Evolutionary conservation across 1,140 invertebrate genomes (phyloP).

Genomic region (Epicauta chinensis): DNA sequence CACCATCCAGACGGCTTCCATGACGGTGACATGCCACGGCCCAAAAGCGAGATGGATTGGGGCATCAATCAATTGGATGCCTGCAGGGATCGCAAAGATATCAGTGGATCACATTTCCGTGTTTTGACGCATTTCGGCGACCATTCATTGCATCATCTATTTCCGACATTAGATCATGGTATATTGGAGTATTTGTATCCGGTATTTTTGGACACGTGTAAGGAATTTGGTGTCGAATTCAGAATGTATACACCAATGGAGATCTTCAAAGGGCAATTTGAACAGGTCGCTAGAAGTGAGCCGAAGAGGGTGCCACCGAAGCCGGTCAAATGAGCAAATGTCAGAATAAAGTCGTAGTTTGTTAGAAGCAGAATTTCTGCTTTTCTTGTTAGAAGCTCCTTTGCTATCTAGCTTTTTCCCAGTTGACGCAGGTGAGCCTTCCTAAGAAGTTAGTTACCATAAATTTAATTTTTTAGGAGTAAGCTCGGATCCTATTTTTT

Average conservation of each 20-base stretch:
- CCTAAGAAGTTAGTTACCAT: no score
- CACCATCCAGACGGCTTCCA: constrained; percentile 80
- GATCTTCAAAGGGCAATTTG: constrained; percentile 60
- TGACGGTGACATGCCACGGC: constrained; percentile 66
- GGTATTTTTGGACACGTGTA: constrained; percentile 59
- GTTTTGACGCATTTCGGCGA: constrained; percentile 68
- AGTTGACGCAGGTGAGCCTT: no score
- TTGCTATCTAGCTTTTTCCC: no score
- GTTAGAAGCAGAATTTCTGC: no score
- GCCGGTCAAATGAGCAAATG: constrained; percentile 5
- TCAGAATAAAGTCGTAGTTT: no score
- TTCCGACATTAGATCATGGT: constrained; percentile 76
- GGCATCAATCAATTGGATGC: constrained; percentile 71
- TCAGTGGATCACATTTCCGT: constrained; percentile 58
- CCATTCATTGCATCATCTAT: constrained; percentile 72
- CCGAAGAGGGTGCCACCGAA: constrained; percentile 21
- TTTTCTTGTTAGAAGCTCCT: no score
- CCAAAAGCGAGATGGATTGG: constrained; percentile 55
- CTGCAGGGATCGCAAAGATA: constrained; percentile 61
- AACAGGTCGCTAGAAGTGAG: constrained; percentile 52
- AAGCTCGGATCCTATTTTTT: no score
- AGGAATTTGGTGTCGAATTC: constrained; percentile 58
- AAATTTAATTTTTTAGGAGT: no score
- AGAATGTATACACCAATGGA: constrained; percentile 52
- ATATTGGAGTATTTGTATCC: constrained; percentile 58